Evolutionary conservation across 2,113 vertebrate species (phyloP).

Genomic region (Prionailurus bengalensis): DNA sequence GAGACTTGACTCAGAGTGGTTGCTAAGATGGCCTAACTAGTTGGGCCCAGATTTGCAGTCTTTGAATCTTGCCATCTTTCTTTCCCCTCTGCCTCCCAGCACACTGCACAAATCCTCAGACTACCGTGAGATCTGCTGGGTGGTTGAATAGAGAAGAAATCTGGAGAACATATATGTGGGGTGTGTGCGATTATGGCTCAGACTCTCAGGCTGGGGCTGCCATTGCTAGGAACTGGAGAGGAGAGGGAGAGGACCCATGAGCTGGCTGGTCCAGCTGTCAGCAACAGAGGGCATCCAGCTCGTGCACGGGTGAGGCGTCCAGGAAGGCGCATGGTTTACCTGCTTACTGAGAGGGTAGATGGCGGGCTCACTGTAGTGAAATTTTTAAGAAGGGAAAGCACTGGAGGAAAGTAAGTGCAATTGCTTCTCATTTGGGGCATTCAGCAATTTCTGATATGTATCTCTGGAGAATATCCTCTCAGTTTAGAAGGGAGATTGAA

Average conservation of each 20-base stretch:
- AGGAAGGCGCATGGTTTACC: not conserved
- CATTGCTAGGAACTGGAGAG: not conserved
- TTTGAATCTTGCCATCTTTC: not conserved
- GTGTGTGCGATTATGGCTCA: not conserved
- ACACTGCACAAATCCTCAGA: not conserved
- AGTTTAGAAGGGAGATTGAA: not conserved
- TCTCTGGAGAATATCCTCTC: not conserved
- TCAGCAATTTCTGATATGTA: not conserved
- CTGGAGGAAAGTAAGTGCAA: not conserved
- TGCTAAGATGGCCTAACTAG: not conserved
- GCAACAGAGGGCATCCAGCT: not conserved
- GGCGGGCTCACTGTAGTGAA: not conserved
- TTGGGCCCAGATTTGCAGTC: not conserved
- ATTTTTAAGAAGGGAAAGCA: not conserved
- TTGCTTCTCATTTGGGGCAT: not conserved
- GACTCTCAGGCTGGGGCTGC: not conserved
- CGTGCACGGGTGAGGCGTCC: accelerated
- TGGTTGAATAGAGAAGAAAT: not conserved
- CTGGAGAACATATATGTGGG: not conserved
- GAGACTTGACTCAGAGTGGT: not conserved
- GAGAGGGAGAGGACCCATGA: not conserved
- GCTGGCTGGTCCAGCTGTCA: accelerated
- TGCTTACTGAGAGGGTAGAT: not conserved
- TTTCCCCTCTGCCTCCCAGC: not conserved
- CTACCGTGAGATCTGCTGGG: not conserved